A percentile compares a stretch with the other conserved stretches of the same genome.
These are phyloP conservation scores for Stegana nigrithorax DNA, from an alignment of 2,888 invertebrate species.

Conservation along the genomic window DNA sequence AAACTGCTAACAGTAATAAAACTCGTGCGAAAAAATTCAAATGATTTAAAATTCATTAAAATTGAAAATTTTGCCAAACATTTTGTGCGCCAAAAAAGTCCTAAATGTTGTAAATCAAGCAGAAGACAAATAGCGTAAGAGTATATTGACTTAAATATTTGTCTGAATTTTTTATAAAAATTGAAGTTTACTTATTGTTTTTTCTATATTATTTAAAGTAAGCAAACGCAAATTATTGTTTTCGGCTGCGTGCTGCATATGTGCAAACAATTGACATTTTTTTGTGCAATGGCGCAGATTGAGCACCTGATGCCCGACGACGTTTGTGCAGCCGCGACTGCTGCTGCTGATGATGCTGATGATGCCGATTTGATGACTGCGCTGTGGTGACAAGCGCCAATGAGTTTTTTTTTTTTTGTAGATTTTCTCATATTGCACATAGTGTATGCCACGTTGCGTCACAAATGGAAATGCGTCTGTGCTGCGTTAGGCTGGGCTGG, in stretches of 20 bases:
- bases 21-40: no score
- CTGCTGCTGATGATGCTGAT: not conserved
- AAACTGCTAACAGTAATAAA: no score
- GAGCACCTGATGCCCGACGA: not conserved
- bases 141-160: no score
- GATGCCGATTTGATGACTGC: not conserved
- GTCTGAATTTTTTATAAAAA: no score
- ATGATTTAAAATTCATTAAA: no score
- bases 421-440: not conserved
- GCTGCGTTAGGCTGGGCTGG: no score
- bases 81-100: no score
- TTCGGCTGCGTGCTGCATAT: not conserved
- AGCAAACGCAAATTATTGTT: not conserved
- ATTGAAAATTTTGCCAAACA: no score
- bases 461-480: no score
- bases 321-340: not conserved
- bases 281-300: not conserved
- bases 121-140: not conserved
- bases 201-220: not conserved
- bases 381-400: slow-evolving; percentile 15
- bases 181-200: no score
- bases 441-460: no score
- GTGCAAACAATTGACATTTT: not conserved
- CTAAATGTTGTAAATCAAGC: not conserved
- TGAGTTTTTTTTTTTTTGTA: not conserved